These are phyloP conservation scores for Danio tinwini DNA, from an alignment of 2,797 vertebrate species.

Conservation along the genomic window DNA sequence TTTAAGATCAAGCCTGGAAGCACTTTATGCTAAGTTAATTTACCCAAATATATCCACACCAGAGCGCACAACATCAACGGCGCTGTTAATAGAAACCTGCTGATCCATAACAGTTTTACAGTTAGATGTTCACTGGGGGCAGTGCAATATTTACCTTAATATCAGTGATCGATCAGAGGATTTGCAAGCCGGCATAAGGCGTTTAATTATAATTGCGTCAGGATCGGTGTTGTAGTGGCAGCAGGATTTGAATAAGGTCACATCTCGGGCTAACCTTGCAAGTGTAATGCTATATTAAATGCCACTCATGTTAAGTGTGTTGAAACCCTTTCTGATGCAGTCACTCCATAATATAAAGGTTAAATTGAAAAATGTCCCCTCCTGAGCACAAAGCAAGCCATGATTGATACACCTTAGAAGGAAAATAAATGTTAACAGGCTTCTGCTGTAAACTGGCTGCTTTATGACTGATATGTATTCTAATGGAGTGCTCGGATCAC, in stretches of 20 bases:
- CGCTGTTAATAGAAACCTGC: conserved; percentile 96
- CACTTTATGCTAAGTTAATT: conserved; percentile 87
- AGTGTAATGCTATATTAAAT: conserved; percentile 98
- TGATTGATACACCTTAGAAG: conserved; percentile 93
- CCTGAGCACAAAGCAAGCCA: conserved; percentile 74
- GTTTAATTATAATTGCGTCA: conserved; percentile 95
- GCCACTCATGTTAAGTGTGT: conserved; percentile 94
- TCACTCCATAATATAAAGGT: conserved; percentile 86
- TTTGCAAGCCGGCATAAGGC: conserved; percentile 96
- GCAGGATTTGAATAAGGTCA: conserved; percentile 99
- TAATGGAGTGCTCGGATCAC: conserved; percentile 74
- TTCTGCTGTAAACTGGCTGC: conserved; percentile 65
- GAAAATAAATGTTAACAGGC: conserved; percentile 84
- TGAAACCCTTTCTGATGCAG: conserved; percentile 83
- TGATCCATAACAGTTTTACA: conserved; percentile 91
- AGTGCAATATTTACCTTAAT: conserved; percentile 88
- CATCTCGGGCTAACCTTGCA: conserved; percentile 88
- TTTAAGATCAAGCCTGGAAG: conserved; percentile 73
- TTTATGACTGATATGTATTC: conserved; percentile 73
- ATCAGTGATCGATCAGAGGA: conserved; percentile 94
- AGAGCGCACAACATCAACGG: conserved; percentile 81
- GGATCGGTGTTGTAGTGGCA: conserved; percentile 79
- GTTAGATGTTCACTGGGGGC: conserved; percentile 90
- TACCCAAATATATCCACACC: conserved; percentile 84
- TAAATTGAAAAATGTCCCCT: conserved; percentile 96